Evolutionary conservation across 2,888 invertebrate species (phyloP), one percentile per base, ranked within the genome.

Genomic region (Gymnocheta viridis): DNA sequence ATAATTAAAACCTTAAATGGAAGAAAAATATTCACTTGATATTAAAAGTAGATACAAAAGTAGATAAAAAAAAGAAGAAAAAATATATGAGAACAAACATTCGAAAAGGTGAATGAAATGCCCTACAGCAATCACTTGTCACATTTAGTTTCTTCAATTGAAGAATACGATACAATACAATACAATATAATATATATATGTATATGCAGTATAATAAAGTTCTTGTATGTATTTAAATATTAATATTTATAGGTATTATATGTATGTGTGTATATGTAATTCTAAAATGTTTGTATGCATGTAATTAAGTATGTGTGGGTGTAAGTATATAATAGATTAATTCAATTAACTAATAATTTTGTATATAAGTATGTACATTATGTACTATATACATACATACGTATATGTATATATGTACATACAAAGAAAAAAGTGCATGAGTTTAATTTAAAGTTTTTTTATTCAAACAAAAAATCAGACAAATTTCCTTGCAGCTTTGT

Each of bases 101-200:
- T 44, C 2, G 14, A 72, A 64, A 35, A 79, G 60, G 2, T 22
- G 32, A 70, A 70, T 72, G 64, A 79, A 79, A 64, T 72, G 72
- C 62, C 82, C 85, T 83, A 87, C 85, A 82, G 88, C 86, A 88
- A 89, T 91, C 91, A 91, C 91, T 90, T 91, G 90, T 90, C 91
- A 87, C 89, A 88, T 86, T 86, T 87, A 62, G 73, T 86, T 64
- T 73, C 22, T 70, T 82, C 72, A 22, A 22, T 67, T 69, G 12
- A 35, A 22, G 19, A 62, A 69, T 77, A 79, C 64, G 56, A 72
- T 79, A 72, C 47, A 64, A 56, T 66, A 60, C 56, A n/a, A 76
- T 51, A 22, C 29, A 70, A 49, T 56, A 76, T 51, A 19, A 32
- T 29, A 29, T 35, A 35, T 49, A 41, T 27, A 49, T 17, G n/a